These are phyloP conservation scores for Dendrophyllia cribrosa DNA, from an alignment of 64 coral and sea anemone species.

Conservation along the genomic window DNA sequence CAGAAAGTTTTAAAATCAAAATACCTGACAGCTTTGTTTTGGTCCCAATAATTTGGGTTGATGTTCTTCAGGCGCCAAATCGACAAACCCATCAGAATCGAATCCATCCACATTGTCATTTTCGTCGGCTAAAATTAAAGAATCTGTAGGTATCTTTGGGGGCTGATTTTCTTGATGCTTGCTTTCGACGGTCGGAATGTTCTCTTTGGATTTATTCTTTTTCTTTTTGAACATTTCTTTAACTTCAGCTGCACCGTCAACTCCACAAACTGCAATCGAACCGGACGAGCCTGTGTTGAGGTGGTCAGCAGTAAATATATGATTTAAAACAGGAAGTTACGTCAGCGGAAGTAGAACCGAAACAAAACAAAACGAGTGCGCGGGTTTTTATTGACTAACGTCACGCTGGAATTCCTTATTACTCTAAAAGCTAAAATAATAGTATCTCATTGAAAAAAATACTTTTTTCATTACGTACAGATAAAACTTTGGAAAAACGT, in stretches of 20 bases:
- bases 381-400: too few relatives aligned
- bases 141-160: not conserved
- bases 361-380: too few relatives aligned
- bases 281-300: not conserved
- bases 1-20: too few relatives aligned
- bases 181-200: not conserved
- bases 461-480: too few relatives aligned
- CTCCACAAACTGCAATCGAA: not conserved
- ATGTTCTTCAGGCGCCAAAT: slow-evolving; percentile 54
- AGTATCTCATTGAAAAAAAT: too few relatives aligned
- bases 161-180: slow-evolving; percentile 5
- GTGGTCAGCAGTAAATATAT: slow-evolving; percentile 8
- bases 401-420: too few relatives aligned
- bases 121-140: not conserved
- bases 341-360: too few relatives aligned
- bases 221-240: slow-evolving; percentile 84
- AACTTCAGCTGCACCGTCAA: not conserved
- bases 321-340: too few relatives aligned
- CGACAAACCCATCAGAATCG: slow-evolving; percentile 85
- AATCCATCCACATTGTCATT: slow-evolving; percentile 66
- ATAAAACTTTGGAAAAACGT: too few relatives aligned
- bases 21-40: slow-evolving; percentile 81
- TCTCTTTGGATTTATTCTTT: slow-evolving; percentile 78
- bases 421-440: too few relatives aligned
- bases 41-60: slow-evolving; percentile 77